phyloP scores from a whole-genome alignment of 2,888 invertebrate species.

The Hirtodrosophila alboralis region DNA sequence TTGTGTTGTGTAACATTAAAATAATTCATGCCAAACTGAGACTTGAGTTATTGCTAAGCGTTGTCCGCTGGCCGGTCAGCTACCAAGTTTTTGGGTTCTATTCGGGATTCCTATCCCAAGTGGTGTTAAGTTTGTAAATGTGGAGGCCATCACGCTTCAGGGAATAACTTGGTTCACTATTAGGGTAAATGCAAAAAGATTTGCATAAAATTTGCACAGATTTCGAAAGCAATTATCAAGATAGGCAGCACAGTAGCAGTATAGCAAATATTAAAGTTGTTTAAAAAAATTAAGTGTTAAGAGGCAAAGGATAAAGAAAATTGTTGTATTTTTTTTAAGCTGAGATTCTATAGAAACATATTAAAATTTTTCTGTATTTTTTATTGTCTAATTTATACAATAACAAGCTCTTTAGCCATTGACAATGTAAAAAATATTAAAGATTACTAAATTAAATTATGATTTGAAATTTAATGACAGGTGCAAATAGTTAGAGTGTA shows the following conservation, averaged over 20 bases:
- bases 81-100: neutral
- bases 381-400: no score
- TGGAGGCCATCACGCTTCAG: slow-evolving; percentile 40
- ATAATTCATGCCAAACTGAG: slow-evolving; percentile 58
- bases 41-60: slow-evolving; percentile 46
- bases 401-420: no score
- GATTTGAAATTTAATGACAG: no score
- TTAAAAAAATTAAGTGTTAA: neutral
- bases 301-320: neutral
- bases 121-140: slow-evolving; percentile 6
- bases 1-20: slow-evolving; percentile 25
- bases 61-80: slow-evolving; percentile 28
- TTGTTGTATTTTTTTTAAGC: no score
- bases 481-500: no score
- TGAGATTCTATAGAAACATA: no score
- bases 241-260: slow-evolving; percentile 54
- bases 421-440: no score
- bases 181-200: slow-evolving; percentile 37
- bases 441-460: no score
- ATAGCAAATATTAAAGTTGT: neutral
- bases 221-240: slow-evolving; percentile 42
- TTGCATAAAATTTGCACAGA: slow-evolving; percentile 63
- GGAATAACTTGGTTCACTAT: slow-evolving; percentile 18
- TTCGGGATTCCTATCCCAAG: slow-evolving; percentile 4
- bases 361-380: no score